Evolutionary conservation across 1,140 invertebrate genomes (phyloP), one percentile per base, ranked within the genome.

Genomic region (Acromyrmex echinatior): DNA sequence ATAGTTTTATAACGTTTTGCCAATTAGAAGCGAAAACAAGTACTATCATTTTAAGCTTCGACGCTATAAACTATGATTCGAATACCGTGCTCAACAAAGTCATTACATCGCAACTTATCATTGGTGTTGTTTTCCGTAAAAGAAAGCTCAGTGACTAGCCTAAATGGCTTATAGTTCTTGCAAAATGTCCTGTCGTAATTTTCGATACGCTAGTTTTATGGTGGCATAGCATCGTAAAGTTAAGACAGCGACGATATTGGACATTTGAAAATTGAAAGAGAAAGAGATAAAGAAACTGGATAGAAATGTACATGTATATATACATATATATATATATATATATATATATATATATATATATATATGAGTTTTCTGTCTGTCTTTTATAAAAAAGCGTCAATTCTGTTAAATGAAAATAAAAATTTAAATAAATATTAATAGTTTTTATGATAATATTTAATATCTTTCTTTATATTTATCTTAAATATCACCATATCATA

Each of bases 171-270:
- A 45, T 45, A 87, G 60, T 90, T 92, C 90, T 92, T 92, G 91
- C 76, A 80, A 91, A 86, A 91, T 91, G 85, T 87, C 51, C 51
- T 62, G 88, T 90, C 90, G 92, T 94, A 93, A 94, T 94, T 94
- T 93, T 93, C 92, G 92, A 89, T 93, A 92, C 90, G 92, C 89
- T 90, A 88, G 88, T 87, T 94, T 94, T 94, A 94, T 91, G 88
- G 92, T 77, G 87, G 84, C 85, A 74, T 84, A 77, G 51, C 63
- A 87, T 92, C 87, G 85, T 90, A 91, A 92, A 92, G 79, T 86
- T 92, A 89, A 90, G 79, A 74, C 85, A 87, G 45, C 73, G 68
- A 89, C 88, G 66, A 63, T 68, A 65, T 31, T 78, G 78, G 28
- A 63, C 82, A 66, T 82, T 82, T 35, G 60, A 74, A 45, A 73